Evolutionary conservation across 2,113 vertebrate species (phyloP).

Genomic region (Sterrhoptilus dennistouni): DNA sequence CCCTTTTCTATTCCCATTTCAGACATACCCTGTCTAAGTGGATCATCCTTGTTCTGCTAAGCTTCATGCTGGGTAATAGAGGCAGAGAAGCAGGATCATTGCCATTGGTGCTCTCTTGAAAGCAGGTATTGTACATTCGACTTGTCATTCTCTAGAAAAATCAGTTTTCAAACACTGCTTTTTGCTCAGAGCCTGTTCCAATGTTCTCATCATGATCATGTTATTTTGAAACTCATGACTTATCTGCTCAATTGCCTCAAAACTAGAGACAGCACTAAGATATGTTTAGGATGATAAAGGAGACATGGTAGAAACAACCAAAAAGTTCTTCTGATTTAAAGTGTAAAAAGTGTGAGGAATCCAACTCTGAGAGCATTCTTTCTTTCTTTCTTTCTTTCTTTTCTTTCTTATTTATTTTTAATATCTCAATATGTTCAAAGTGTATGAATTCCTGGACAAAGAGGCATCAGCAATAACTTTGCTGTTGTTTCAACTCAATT

Average conservation of each 20-base stretch:
- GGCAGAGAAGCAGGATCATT: neutral
- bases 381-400: too few species aligned
- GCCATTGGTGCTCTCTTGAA: neutral
- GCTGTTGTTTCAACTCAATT: neutral
- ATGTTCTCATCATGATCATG: neutral
- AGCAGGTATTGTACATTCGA: neutral
- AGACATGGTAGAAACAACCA: neutral
- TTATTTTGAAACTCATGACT: neutral
- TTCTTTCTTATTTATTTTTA: neutral
- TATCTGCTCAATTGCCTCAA: neutral
- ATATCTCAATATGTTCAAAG: neutral
- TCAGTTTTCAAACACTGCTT: neutral
- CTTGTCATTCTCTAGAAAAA: neutral
- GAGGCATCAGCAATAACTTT: neutral
- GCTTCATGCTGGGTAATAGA: neutral
- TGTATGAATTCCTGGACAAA: neutral
- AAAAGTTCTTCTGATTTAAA: neutral
- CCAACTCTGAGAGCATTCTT: neutral
- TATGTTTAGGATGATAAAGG: neutral
- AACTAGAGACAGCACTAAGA: neutral
- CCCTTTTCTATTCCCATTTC: neutral
- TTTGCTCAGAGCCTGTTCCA: conserved; percentile 20
- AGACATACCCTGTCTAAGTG: neutral
- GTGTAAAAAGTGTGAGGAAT: neutral
- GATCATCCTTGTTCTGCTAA: neutral